Evolutionary conservation across 1,140 invertebrate genomes (phyloP).

Genomic region (Eupeodes corollae): DNA sequence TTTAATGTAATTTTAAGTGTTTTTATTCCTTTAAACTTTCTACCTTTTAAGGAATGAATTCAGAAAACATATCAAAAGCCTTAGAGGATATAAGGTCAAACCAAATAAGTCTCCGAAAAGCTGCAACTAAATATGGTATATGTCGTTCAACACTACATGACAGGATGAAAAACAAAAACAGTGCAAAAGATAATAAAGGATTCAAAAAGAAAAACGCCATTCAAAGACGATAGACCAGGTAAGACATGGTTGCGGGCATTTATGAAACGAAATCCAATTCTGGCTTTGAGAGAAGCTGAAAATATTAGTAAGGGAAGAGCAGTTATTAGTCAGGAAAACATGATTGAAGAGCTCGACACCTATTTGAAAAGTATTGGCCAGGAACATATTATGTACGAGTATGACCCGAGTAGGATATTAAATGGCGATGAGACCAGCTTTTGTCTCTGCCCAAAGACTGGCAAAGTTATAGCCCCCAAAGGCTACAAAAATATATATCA

Average conservation of each 20-base stretch:
- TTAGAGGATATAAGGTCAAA: no score
- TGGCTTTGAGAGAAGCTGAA: conserved; percentile 18
- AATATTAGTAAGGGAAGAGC: conserved; percentile 10
- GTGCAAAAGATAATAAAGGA: conserved; percentile 3
- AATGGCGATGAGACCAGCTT: conserved; percentile 32
- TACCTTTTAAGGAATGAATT: no score
- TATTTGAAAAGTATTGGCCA: conserved; percentile 5
- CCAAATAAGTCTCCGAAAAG: no score
- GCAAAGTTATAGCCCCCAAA: conserved; percentile 20
- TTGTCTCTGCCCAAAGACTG: conserved; percentile 27
- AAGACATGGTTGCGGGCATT: conserved; percentile 19
- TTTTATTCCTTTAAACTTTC: no score
- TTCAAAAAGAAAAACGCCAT: neutral
- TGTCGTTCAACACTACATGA: no score
- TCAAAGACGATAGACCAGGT: conserved; percentile 10
- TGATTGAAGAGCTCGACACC: neutral
- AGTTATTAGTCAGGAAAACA: neutral
- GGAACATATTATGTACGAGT: conserved; percentile 26
- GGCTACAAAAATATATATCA: conserved; percentile 26
- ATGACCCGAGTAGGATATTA: conserved; percentile 20
- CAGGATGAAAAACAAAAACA: no score
- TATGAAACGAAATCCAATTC: conserved; percentile 17
- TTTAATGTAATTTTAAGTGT: no score
- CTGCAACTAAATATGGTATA: no score
- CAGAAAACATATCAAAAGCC: no score